phyloP scores from a whole-genome alignment of 53 echinoderm and acorn worm species.

The Crossaster papposus region DNA sequence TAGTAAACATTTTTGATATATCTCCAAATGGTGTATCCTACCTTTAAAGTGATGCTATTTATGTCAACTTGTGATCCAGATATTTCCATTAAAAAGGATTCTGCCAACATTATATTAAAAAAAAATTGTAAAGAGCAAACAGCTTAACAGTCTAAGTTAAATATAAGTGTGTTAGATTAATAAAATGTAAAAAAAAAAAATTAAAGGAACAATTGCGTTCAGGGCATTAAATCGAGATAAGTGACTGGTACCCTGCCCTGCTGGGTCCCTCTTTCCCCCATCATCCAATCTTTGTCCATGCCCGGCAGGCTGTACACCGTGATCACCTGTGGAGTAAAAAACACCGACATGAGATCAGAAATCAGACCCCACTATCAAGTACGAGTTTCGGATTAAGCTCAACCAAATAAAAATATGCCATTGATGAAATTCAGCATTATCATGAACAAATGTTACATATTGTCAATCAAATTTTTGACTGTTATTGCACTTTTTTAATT shows the following conservation, averaged over 20 bases:
- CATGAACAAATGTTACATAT: background rate
- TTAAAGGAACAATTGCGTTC: background rate
- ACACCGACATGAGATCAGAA: background rate
- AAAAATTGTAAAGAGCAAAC: too few species aligned
- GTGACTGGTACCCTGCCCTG: conserved; percentile 90
- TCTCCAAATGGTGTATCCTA: too few species aligned
- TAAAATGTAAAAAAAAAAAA: background rate
- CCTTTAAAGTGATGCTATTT: too few species aligned
- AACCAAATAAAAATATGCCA: background rate
- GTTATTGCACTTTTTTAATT: too few species aligned
- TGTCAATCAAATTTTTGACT: too few species aligned
- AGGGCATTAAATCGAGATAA: conserved; percentile 82
- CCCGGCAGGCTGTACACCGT: conserved; percentile 93
- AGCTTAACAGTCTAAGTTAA: too few species aligned
- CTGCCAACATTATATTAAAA: too few species aligned
- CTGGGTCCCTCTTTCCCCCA: conserved; percentile 70
- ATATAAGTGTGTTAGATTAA: background rate
- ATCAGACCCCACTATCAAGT: background rate
- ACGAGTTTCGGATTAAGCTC: too few species aligned
- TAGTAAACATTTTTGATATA: too few species aligned
- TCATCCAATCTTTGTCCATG: conserved; percentile 82
- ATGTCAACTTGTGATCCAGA: too few species aligned
- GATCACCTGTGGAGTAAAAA: conserved; percentile 71
- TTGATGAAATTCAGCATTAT: background rate
- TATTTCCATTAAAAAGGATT: too few species aligned